Evolutionary conservation across 2,888 invertebrate species (phyloP), one percentile per base, ranked within the genome.

Genomic region (Rhagophthalmus giganteus): DNA sequence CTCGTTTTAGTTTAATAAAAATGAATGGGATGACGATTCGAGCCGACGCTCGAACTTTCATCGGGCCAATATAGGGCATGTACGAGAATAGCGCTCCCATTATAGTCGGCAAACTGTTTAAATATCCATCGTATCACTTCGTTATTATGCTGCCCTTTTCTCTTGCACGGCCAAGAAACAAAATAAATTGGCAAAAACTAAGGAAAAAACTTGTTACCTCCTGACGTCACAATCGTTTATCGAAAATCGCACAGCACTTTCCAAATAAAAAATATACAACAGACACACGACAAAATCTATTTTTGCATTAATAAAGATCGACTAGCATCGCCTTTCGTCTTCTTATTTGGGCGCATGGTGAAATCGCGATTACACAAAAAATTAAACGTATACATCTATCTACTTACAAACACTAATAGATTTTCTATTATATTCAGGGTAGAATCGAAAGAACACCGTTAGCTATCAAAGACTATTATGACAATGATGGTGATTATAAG

Each of bases 41-140:
- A n/a, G n/a, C n/a, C 47, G 37, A 40, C 33, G 46, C 30, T 32
- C 49, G 53, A 27, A 9, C 9, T 27, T 46, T 32, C 49, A 52
- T 37, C 54, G 30, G 47, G 56, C 66, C 65, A 66, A 70, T 69
- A 63, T 70, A 66, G 70, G 69, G 55, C 67, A 68, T 61, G 65
- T 60, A 55, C 59, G 57, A 63, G 58, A 68, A 69, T 71, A 70
- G 67, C 65, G 53, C 49, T 57, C 63, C 64, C 58, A 64, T 64
- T 65, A 56, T 59, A 56, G 57, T 30, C 35, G 27, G 15, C 26
- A 28, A 15, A 14, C 24, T 40, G 25, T 28, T 13, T 30, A 4
- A 27, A 27, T 9, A 4, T n/a, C n/a, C 11, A 30, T 9, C 11
- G 2, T 2, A 9, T 12, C 30, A 30, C 30, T 10, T 13, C 6